Evolutionary conservation across 1,140 invertebrate species (phyloP), one percentile per base, ranked within the genome.

Genomic region (Mylabris phalerata): DNA sequence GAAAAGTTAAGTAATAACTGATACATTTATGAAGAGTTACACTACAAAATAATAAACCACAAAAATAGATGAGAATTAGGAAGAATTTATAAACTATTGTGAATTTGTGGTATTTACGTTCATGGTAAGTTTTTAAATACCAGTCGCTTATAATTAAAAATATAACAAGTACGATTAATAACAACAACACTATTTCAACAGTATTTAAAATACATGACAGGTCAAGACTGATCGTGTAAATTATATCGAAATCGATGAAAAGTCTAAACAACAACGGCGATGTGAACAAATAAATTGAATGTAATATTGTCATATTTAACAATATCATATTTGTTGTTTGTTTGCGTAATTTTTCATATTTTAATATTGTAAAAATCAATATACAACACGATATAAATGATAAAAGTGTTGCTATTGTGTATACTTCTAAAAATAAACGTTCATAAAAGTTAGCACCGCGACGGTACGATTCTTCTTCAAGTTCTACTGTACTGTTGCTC

Each of bases 301-400:
- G 52, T 2, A 58, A 9, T 6, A 62, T 49, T 11, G 46, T 49
- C 40, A 57, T 44, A n/a, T 62, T 42, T 0, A 59, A 27, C 13
- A 62, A 19, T 38, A 62, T 62, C 0, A 62, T 42, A 44, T 55
- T 59, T 9, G 50, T 51, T 9, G 47, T 54, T 19, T 59, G 43
- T 27, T 48, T 2, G n/a, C 60, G 19, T n/a, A 62, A 25, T 38
- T 56, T 49, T 41, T 52, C 54, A 39, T 62, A 59, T 41, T 59
- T 62, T n/a, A 59, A 1, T 4, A 62, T 59, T 11, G 55, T 57
- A 41, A 59, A 59, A 44, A 57, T 49, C 24, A 62, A n/a, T n/a
- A 62, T 13, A 38, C 38, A 39, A 11, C 55, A 50, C 10, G 49
- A 46, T 9, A 32, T 43, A 9, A 62, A 11, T 6, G 55, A 59